Percentiles rank a stretch among this genome's conserved stretches.
Evolutionary conservation across 2,888 invertebrate species (phyloP).

Genomic region (Spisula subtruncata): DNA sequence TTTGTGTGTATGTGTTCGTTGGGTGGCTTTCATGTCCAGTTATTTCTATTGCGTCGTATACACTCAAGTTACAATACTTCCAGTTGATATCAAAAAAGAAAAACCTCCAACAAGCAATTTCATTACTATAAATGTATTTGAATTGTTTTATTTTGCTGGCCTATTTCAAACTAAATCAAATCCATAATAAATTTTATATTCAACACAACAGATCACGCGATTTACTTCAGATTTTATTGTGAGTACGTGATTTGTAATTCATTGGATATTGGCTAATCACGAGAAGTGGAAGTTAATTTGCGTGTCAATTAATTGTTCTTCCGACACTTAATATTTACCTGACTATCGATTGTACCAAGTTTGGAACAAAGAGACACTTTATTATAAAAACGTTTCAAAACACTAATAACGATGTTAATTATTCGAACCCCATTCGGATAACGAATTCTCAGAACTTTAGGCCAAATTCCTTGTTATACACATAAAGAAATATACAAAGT

Average conservation of each 20-base stretch:
- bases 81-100: too few species aligned
- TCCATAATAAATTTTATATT: too few species aligned
- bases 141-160: too few species aligned
- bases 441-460: not conserved
- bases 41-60: too few species aligned
- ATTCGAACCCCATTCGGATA: not conserved
- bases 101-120: too few species aligned
- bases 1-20: too few species aligned
- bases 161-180: too few species aligned
- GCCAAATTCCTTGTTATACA: not conserved
- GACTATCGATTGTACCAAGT: not conserved
- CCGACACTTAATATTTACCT: not conserved
- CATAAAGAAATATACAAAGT: conserved; percentile 16
- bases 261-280: not conserved
- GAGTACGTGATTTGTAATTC: not conserved
- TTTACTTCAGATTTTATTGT: not conserved
- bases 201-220: too few species aligned
- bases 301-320: conserved; percentile 24
- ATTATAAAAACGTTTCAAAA: not conserved
- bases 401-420: not conserved
- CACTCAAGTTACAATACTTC: too few species aligned
- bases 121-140: too few species aligned
- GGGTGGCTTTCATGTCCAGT: too few species aligned
- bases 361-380: not conserved
- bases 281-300: conserved; percentile 1